Evolutionary conservation across 37 sponge, comb jelly and placozoan genomes (phyloP), one percentile per base, ranked within the genome.

Genomic region (Hormiphora californensis): DNA sequence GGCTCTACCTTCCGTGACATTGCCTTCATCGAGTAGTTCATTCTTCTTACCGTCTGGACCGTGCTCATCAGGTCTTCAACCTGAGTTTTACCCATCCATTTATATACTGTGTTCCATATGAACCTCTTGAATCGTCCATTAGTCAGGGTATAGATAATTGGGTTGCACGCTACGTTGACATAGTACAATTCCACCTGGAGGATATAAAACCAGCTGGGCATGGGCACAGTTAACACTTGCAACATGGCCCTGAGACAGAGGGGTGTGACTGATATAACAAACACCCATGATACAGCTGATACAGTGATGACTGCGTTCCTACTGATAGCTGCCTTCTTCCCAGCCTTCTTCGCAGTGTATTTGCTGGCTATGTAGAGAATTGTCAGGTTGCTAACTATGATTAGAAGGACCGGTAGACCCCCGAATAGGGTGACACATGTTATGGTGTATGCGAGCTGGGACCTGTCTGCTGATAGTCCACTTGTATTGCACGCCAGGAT

Each of bases 171-270:
- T 5, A 57, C n/a, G 27, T 57, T 57, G 5, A 57, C 30, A 15
- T 57, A 57, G 23, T 57, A 57, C 27, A 30, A 57, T 57, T 57
- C 61, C 27, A 30, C 27, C 27, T 57, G 61, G 30, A 57, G n/a
- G 61, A 57, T 57, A 30, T 57, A 57, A 30, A 57, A 57, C 61
- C 61, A 57, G n/a, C 30, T 57, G n/a, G 61, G 61, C 61, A 57
- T 57, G n/a, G n/a, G 4, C n/a, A 57, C 61, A 23, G n/a, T 23
- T 30, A 57, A 57, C 4, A 57, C 61, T 57, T 57, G 61, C n/a
- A 57, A 30, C 61, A 57, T 57, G n/a, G 61, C 61, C 27, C 61
- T 57, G 30, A 57, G 23, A 57, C 61, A 57, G 4, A 57, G 23
- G 7, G 61, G 61, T 21, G 61, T 57, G 23, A 57, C 61, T 28